Evolutionary conservation across 2,888 invertebrate genomes (phyloP), one percentile per base, ranked within the genome.

Genomic region (Lasius platythorax): DNA sequence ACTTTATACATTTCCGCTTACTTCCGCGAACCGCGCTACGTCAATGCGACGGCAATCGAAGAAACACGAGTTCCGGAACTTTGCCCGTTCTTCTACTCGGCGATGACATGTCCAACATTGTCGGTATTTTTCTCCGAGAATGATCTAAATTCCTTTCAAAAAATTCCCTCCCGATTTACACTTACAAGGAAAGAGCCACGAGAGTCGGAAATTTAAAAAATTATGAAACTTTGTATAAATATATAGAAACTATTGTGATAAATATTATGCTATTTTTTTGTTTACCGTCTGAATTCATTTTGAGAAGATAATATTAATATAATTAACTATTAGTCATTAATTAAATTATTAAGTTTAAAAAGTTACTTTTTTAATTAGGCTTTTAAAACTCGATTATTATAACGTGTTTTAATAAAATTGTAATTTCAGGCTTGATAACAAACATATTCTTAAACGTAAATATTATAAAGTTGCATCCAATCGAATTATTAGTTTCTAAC

Each of bases 11-110:
- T 50, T 81, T 70, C 79, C 79, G 78, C 12, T 61, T 61, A 33
- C 61, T 46, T 72, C 79, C 61, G 61, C 61, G 79, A 81, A 81
- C 63, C 37, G 37, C 37, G 61, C 30, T 33, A 58, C 61, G 79
- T 18, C 72, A 46, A 46, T 72, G 58, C 79, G 61, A 58, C 61
- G 3, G 8, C 43, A 23, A 72, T 61, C 46, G 61, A 61, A 50
- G 46, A 61, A 30, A 75, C 33, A 50, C 33, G n/a, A 37, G 50
- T 66, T 33, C 4, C 50, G 33, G 9, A 68, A 28, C 46, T 30
- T 50, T 30, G 2, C 23, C 37, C 23, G 9, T 30, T 64, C 43
- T 33, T n/a, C 3, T 9, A 28, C 18, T 58, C 11, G 8, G 18
- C 18, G 56, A 40, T 40, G 53, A 33, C 15, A 12, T 15, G 15